phyloP scores from a whole-genome alignment of 2,113 vertebrate species.

The Hemicordylus capensis region DNA sequence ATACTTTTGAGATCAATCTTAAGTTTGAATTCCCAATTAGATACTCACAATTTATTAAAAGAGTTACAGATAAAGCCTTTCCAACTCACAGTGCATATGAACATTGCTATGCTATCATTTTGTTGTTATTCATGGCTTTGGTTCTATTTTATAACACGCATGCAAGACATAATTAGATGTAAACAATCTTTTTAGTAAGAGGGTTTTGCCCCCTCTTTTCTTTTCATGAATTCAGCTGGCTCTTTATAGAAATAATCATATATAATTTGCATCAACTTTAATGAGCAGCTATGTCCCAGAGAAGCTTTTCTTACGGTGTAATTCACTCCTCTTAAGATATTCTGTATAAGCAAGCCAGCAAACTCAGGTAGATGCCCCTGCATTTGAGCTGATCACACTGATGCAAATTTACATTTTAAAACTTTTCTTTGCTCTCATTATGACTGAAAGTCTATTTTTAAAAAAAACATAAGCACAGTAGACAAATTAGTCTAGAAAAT shows the following conservation, averaged over 20 bases:
- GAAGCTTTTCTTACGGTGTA: constrained; percentile 3
- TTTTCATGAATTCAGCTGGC: constrained; percentile 13
- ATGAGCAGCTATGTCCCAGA: constrained; percentile 8
- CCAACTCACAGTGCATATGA: not conserved
- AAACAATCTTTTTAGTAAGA: constrained; percentile 27
- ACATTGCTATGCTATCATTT: not conserved
- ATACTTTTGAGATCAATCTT: not conserved
- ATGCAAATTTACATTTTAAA: constrained; percentile 15
- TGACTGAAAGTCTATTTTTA: not conserved
- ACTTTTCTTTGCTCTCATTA: constrained; percentile 1
- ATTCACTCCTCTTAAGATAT: constrained; percentile 18
- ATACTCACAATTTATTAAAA: not conserved
- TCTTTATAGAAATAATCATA: constrained; percentile 33
- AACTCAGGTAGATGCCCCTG: not conserved
- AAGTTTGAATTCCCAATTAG: not conserved
- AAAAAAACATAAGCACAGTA: not conserved
- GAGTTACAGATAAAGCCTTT: not conserved
- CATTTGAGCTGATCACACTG: not conserved
- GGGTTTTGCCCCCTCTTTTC: not conserved
- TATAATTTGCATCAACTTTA: constrained; percentile 33
- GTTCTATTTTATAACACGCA: not conserved
- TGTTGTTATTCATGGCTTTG: constrained; percentile 11
- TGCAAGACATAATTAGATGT: constrained; percentile 12
- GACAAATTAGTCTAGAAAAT: not conserved
- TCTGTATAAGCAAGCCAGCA: not conserved